Evolutionary conservation across 2,113 vertebrate species (phyloP).

Genomic region (Colius striatus): DNA sequence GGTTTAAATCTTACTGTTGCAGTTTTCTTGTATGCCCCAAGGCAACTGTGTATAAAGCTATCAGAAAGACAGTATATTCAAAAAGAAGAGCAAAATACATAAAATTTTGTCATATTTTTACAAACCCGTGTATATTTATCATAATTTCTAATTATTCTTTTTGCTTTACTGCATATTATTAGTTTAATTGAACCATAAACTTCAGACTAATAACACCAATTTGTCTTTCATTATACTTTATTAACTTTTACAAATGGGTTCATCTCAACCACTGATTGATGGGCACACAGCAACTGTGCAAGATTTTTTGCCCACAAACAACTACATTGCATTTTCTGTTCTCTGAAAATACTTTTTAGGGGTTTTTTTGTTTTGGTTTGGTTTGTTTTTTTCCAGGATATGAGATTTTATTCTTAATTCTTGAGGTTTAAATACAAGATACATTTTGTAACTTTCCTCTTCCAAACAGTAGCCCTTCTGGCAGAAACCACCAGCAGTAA

Average conservation of each 20-base stretch:
- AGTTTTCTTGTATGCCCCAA: conserved; percentile 30
- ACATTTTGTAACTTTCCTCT: neutral
- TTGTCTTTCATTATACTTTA: conserved; percentile 66
- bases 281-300: neutral
- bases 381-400: neutral
- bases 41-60: conserved; percentile 38
- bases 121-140: conserved; percentile 47
- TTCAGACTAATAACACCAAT: conserved; percentile 52
- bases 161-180: conserved; percentile 60
- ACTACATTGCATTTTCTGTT: neutral
- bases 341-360: neutral
- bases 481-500: neutral
- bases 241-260: conserved; percentile 59
- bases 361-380: neutral
- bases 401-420: neutral
- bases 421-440: neutral
- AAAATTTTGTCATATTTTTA: conserved; percentile 17
- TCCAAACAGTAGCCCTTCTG: neutral
- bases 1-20: neutral
- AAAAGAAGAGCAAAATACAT: neutral
- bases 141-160: conserved; percentile 58
- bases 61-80: neutral
- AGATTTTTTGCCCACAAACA: neutral
- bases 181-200: conserved; percentile 49
- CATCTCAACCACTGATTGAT: conserved; percentile 32